phyloP scores from a whole-genome alignment of 2,797 vertebrate species.

The Sebastolobus altivelis region DNA sequence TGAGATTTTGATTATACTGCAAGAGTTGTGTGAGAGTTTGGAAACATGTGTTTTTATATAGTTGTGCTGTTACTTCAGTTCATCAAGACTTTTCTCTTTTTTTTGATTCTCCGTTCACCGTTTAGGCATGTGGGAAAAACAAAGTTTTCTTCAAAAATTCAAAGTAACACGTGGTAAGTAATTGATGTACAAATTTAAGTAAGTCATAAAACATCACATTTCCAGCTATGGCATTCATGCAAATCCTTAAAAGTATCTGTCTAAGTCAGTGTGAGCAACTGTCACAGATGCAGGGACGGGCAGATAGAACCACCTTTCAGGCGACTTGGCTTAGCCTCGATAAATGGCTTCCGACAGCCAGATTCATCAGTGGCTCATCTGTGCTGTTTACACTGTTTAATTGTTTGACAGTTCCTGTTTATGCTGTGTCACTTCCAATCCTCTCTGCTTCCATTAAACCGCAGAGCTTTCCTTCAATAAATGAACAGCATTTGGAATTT shows the following conservation, averaged over 20 bases:
- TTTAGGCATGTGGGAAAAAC: no score
- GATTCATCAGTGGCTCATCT: slow-evolving; percentile 84
- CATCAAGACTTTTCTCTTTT: no score
- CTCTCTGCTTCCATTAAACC: slow-evolving; percentile 63
- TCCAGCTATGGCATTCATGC: background rate
- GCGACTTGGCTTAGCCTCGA: slow-evolving; percentile 45
- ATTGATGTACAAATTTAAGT: background rate
- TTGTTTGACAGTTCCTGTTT: slow-evolving; percentile 86
- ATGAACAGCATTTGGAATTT: slow-evolving; percentile 62
- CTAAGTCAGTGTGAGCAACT: slow-evolving; percentile 43
- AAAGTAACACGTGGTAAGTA: background rate
- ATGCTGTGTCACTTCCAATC: slow-evolving; percentile 85
- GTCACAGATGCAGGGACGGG: slow-evolving; percentile 31
- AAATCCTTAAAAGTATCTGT: slow-evolving; percentile 17
- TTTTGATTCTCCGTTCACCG: no score
- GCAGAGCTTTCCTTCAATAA: slow-evolving; percentile 60
- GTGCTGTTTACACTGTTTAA: slow-evolving; percentile 83
- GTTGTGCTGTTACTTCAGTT: no score
- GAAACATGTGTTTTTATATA: no score
- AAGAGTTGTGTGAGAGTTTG: no score
- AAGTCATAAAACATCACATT: background rate
- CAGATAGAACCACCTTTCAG: slow-evolving; percentile 63
- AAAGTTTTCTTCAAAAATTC: background rate
- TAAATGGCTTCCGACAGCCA: slow-evolving; percentile 80
- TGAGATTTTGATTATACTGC: no score